Conservation (phyloP, 2,888 invertebrate genomes). For the Epinotia demarniana region DNA sequence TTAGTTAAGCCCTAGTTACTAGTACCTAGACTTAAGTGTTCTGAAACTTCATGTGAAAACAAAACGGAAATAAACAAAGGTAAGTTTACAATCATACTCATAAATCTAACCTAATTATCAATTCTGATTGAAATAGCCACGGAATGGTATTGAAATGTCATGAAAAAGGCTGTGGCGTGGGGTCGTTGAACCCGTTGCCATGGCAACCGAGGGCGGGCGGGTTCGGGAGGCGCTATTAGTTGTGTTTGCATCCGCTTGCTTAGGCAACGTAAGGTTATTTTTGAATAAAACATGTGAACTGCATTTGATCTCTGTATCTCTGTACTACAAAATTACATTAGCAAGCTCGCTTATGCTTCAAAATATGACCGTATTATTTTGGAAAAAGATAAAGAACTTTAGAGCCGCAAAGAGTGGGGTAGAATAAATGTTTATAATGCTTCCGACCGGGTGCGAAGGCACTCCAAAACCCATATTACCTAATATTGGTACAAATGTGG, state of each 20-base stretch:
- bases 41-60: constrained; percentile 5
- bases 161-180: constrained; percentile 61
- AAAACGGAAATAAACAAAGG: constrained; percentile 13
- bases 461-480: too few species aligned
- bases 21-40: constrained; percentile 18
- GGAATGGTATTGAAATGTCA: constrained; percentile 33
- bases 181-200: constrained; percentile 78
- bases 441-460: too few species aligned
- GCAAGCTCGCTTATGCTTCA: too few species aligned
- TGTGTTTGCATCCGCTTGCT: constrained; percentile 59
- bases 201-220: constrained; percentile 71
- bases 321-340: neutral
- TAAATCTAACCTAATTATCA: constrained; percentile 1
- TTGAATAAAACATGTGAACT: neutral
- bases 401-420: too few species aligned
- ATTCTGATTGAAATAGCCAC: constrained; percentile 13
- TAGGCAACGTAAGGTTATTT: constrained; percentile 37
- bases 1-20: constrained; percentile 21
- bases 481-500: neutral
- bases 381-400: too few species aligned
- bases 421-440: too few species aligned
- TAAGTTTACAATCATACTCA: constrained; percentile 6
- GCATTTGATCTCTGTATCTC: neutral
- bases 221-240: constrained; percentile 58
- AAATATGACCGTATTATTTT: too few species aligned